These are phyloP conservation scores for Tolmerus cingulatus DNA, from an alignment of 2,888 invertebrate genomes.

Conservation along the genomic window DNA sequence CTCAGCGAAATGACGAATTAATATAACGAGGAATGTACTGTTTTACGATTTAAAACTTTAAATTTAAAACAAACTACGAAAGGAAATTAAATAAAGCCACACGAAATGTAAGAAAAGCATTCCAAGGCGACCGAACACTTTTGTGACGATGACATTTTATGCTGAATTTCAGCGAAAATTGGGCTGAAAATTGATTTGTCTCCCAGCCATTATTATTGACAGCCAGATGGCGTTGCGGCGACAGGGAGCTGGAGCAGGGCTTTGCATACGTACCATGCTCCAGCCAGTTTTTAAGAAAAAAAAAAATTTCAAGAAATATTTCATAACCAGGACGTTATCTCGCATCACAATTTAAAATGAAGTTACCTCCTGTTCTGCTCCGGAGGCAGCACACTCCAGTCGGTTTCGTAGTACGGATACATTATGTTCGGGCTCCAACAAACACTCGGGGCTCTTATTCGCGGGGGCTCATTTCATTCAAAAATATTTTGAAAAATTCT, in stretches of 20 bases:
- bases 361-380: slow-evolving; percentile 82
- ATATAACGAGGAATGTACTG: slow-evolving; percentile 12
- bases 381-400: slow-evolving; percentile 86
- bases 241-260: background rate
- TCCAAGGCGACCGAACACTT: slow-evolving; percentile 50
- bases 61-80: slow-evolving; percentile 47
- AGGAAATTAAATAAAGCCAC: slow-evolving; percentile 47
- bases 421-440: background rate
- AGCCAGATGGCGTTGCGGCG: background rate
- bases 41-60: slow-evolving; percentile 35
- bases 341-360: background rate
- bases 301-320: background rate
- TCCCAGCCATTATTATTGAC: background rate
- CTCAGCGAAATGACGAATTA: background rate
- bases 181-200: slow-evolving; percentile 41
- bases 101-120: slow-evolving; percentile 51
- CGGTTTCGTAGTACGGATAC: slow-evolving; percentile 55
- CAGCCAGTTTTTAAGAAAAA: background rate
- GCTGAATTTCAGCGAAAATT: slow-evolving; percentile 45
- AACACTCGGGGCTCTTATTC: background rate
- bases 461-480: background rate
- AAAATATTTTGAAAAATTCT: background rate
- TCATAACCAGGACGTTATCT: background rate
- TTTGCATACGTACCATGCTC: background rate
- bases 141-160: slow-evolving; percentile 54